These are phyloP conservation scores for Phyllotreta striolata DNA, from an alignment of 2,888 invertebrate species.

Conservation along the genomic window DNA sequence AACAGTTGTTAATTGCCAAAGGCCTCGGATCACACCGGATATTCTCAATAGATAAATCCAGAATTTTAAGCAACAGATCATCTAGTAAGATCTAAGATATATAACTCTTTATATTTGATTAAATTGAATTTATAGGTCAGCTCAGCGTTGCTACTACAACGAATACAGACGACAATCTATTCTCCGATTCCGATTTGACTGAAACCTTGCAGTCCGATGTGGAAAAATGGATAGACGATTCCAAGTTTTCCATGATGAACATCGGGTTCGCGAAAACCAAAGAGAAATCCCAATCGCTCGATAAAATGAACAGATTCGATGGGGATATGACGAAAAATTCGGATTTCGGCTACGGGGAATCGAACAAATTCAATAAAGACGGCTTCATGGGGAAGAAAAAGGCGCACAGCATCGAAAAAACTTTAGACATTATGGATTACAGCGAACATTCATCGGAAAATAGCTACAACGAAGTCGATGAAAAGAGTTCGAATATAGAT, in stretches of 20 bases:
- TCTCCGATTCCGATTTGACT: conserved; percentile 57
- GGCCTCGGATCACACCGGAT: conserved; percentile 62
- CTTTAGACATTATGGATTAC: conserved; percentile 50
- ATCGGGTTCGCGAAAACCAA: conserved; percentile 41
- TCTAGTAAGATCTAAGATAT: conserved; percentile 62
- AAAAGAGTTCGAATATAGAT: conserved; percentile 34
- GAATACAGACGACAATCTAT: conserved; percentile 56
- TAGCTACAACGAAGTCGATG: conserved; percentile 48
- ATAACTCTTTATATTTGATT: neutral
- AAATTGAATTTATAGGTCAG: conserved; percentile 56
- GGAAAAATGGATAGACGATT: conserved; percentile 60
- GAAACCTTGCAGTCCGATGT: conserved; percentile 57
- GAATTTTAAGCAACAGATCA: conserved; percentile 52
- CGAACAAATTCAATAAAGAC: conserved; percentile 33
- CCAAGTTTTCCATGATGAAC: conserved; percentile 56
- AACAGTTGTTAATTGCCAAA: conserved; percentile 64
- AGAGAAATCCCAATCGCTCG: conserved; percentile 46
- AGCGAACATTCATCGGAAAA: conserved; percentile 58
- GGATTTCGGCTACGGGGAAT: conserved; percentile 32
- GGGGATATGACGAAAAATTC: conserved; percentile 21
- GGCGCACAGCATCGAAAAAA: conserved; percentile 50
- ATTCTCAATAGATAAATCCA: conserved; percentile 46
- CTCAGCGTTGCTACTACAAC: conserved; percentile 60
- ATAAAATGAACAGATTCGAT: conserved; percentile 35
- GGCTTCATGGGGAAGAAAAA: conserved; percentile 46